Conservation (phyloP, 2,797 vertebrate species). For the Uromys caudimaculatus region DNA sequence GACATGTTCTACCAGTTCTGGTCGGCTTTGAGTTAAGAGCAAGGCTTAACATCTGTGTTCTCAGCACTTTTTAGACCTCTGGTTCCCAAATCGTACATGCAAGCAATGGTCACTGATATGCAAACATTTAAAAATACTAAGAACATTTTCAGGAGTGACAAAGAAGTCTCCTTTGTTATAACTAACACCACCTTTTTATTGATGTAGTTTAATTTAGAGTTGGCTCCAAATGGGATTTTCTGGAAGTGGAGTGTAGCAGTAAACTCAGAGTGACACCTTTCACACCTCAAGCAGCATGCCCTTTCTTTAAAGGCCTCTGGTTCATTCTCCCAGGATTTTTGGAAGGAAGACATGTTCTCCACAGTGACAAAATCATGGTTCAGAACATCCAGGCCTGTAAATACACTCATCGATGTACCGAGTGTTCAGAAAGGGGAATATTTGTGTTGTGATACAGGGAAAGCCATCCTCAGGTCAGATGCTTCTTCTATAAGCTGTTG, state of each 20-base stretch:
- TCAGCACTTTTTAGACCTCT: neutral
- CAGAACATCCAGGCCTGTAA: neutral
- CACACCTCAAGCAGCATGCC: neutral
- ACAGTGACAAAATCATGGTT: neutral
- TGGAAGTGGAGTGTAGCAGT: neutral
- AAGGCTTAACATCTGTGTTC: neutral
- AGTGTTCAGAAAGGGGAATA: neutral
- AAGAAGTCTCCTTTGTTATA: neutral
- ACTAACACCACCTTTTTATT: neutral
- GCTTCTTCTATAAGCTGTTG: neutral
- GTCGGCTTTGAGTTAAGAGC: neutral
- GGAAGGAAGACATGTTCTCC: neutral
- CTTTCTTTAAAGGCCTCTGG: neutral
- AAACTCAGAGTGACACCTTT: neutral
- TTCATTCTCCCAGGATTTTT: neutral
- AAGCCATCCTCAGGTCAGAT: neutral
- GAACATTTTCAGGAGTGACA: neutral
- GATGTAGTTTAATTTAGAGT: neutral
- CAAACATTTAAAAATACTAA: neutral
- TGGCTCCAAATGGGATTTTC: neutral
- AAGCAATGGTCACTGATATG: neutral
- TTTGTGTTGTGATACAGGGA: neutral
- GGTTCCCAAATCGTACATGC: neutral
- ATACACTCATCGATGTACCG: neutral
- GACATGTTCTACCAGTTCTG: neutral